Conservation (phyloP, 2,888 invertebrate species). For the Agrotis exclamationis region DNA sequence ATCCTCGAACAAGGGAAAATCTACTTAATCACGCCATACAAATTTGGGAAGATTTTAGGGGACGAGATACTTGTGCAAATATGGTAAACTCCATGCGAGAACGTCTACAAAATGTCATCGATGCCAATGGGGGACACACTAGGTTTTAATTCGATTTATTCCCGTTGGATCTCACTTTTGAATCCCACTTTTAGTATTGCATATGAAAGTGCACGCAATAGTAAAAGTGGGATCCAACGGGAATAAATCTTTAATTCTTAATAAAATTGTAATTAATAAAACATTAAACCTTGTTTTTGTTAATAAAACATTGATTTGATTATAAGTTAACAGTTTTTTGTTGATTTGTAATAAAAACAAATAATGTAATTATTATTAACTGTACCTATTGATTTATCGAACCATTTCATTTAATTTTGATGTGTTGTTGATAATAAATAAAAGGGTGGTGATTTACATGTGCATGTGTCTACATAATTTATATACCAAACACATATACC, state of each 20-base stretch:
- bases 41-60: conserved; percentile 28
- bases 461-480: conserved; percentile 3
- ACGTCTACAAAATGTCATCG: conserved; percentile 21
- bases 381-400: neutral
- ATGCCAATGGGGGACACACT: conserved; percentile 20
- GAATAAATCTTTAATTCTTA: too few relatives aligned
- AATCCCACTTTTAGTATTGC: too few relatives aligned
- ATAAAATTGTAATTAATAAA: conserved; percentile 18
- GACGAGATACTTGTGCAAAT: conserved; percentile 28
- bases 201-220: too few relatives aligned
- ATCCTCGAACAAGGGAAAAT: conserved; percentile 16
- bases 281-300: conserved; percentile 24
- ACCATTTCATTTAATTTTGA: conserved; percentile 2
- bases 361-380: neutral
- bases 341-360: conserved; percentile 5
- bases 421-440: conserved; percentile 6
- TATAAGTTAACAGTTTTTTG: conserved; percentile 15
- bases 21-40: conserved; percentile 14
- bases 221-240: too few relatives aligned
- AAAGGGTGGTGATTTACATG: conserved; percentile 6
- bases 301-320: conserved; percentile 24
- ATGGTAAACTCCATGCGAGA: conserved; percentile 31
- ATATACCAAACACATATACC: neutral
- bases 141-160: conserved; percentile 28
- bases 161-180: too few relatives aligned